Evolutionary conservation across 2,888 invertebrate genomes (phyloP).

Genomic region (Microplitis deprimator): DNA sequence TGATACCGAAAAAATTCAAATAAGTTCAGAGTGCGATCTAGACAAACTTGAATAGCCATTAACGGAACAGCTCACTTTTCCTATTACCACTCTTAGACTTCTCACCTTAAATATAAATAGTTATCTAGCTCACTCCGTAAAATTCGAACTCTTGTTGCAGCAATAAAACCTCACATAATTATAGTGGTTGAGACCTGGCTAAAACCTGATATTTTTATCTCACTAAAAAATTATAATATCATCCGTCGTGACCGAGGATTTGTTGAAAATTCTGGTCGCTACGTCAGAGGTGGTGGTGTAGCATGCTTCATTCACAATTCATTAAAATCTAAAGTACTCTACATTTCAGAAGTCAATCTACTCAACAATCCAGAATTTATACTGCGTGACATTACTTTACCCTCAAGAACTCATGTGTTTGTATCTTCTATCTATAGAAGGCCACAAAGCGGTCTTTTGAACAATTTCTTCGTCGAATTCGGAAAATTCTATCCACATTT

Average conservation of each 20-base stretch:
- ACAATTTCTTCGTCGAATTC: background rate
- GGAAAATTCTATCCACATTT: too few species aligned
- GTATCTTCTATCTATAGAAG: constrained; percentile 24
- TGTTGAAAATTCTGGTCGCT: background rate
- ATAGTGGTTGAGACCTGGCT: constrained; percentile 32
- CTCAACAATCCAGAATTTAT: constrained; percentile 28
- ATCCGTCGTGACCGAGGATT: constrained; percentile 32
- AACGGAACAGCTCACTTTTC: too few species aligned
- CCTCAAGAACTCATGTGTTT: background rate
- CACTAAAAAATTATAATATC: constrained; percentile 7
- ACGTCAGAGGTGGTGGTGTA: constrained; percentile 25
- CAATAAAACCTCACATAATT: constrained; percentile 21
- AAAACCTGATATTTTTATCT: constrained; percentile 1
- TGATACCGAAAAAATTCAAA: background rate
- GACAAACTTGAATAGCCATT: constrained; percentile 1
- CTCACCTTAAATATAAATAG: constrained; percentile 32
- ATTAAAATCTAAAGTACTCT: background rate
- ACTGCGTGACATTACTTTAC: background rate
- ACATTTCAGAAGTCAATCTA: background rate
- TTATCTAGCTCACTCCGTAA: constrained; percentile 10
- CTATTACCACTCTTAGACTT: background rate
- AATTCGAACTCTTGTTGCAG: background rate
- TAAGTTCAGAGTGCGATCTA: background rate
- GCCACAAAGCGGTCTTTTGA: background rate
- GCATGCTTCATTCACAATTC: constrained; percentile 36